These are phyloP conservation scores for Metridium senile DNA, from an alignment of 92 coral and sea anemone species.

Conservation along the genomic window DNA sequence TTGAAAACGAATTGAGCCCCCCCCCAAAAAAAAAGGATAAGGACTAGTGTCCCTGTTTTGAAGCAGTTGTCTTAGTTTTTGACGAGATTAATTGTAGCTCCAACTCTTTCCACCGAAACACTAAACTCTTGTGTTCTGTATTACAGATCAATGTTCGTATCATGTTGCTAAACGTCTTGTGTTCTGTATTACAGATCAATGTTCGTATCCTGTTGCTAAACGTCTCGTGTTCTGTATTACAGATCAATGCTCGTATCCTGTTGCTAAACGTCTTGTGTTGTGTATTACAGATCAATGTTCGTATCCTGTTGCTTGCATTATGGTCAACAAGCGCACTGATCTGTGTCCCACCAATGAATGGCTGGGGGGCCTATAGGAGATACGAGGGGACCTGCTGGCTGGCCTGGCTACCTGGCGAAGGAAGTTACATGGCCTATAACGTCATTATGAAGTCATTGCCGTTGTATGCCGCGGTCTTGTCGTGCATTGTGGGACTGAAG, in stretches of 20 bases:
- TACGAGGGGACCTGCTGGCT: slow-evolving; percentile 11
- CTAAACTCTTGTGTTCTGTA: neutral
- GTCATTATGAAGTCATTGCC: neutral
- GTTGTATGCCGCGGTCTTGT: neutral
- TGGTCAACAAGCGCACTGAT: slow-evolving; percentile 5
- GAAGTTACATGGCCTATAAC: neutral
- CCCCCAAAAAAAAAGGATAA: no score
- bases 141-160: neutral
- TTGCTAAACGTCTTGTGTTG: neutral
- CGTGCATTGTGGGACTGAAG: neutral
- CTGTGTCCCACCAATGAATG: slow-evolving; percentile 10
- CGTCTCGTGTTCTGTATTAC: neutral
- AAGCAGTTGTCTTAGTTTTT: no score
- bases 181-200: neutral
- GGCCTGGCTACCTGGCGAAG: slow-evolving; percentile 7
- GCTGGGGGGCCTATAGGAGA: slow-evolving; percentile 5
- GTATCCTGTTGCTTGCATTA: neutral
- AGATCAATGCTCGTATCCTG: neutral
- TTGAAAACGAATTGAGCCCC: no score
- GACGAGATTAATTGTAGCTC: no score
- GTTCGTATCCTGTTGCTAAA: neutral
- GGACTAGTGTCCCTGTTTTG: no score
- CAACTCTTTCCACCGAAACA: no score
- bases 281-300: neutral
- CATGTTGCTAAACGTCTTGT: neutral